Evolutionary conservation across 2,113 vertebrate species (phyloP), one percentile per base, ranked within the genome.

Genomic region (Pseudorasbora parva): DNA sequence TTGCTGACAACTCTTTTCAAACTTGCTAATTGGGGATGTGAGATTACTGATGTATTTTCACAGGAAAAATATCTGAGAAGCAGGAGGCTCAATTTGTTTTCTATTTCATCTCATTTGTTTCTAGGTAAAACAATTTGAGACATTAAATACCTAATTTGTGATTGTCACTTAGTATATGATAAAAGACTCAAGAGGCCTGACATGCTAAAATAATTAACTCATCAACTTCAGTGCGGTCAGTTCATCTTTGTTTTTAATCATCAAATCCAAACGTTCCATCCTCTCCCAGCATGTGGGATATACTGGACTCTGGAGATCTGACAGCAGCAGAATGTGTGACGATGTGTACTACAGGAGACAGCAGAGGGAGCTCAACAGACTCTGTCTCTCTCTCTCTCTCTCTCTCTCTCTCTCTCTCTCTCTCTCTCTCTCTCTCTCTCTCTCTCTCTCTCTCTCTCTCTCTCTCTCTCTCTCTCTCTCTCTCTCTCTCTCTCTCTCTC

Each of bases 291-390:
- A 54, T 81, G 45, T 14, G 43, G 62, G 54, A 41, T 17, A 37
- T 49, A 54, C 15, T 68, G 51, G 51, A 54, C 51, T 54, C 51
- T 54, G 45, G 62, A 68, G 25, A 68, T 54, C 64, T 64, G 59
- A 79, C 78, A 79, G 76, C 76, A 45, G 37, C 57, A 25, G 71
- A 54, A 62, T 76, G 54, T 80, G 71, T 56, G 45, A 74, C 37
- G 33, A 37, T 7, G 10, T 59, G 59, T 49, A 33, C 21, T 43
- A 12, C 21, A 41, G 51, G 45, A 60, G 62, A 85, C 84, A 85
- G 78, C 84, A 85, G 84, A 85, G 84, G 84, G 84, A 85, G 84
- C 84, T 77, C 82, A 62, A 41, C 79, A 81, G 47, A 69, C 79
- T 47, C 23, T 37, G 57, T 43, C 47, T 19, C 43, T 47, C 45